phyloP scores from a whole-genome alignment of 2,888 invertebrate genomes.

The Tenodera sinensis region DNA sequence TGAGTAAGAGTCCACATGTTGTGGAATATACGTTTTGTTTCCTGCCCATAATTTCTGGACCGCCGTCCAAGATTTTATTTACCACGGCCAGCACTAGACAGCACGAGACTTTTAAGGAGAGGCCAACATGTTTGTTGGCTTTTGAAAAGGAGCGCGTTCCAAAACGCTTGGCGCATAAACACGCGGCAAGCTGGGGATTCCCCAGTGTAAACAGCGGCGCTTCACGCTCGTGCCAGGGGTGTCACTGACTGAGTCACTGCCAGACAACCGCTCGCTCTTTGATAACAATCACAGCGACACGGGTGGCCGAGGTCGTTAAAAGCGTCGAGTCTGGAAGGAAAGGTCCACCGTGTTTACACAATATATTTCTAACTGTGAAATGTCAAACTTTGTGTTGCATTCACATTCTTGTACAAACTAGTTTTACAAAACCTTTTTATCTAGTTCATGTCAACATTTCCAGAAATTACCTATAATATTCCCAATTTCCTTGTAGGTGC shows the following conservation, averaged over 20 bases:
- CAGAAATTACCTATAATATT: too few species aligned
- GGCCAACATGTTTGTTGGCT: neutral
- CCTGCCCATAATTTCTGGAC: neutral
- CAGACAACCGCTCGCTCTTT: neutral
- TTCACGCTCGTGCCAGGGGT: slow-evolving; percentile 1
- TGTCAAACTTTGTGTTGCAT: too few species aligned
- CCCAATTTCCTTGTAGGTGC: too few species aligned
- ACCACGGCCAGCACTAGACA: neutral
- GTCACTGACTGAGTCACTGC: neutral
- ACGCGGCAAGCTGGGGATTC: neutral
- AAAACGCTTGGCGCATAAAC: slow-evolving; percentile 3
- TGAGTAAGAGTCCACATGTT: neutral
- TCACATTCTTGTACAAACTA: too few species aligned
- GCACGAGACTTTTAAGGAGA: neutral
- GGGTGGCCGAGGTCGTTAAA: neutral
- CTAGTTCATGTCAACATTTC: too few species aligned
- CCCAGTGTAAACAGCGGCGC: slow-evolving; percentile 8
- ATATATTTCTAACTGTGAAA: too few species aligned
- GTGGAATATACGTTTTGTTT: neutral
- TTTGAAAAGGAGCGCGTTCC: neutral
- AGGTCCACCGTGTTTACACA: too few species aligned
- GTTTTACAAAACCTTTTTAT: too few species aligned
- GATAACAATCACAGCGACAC: too few species aligned
- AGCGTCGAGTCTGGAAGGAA: too few species aligned
- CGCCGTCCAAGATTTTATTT: neutral